Percentiles rank a stretch among this genome's conserved stretches.
phyloP scores from a whole-genome alignment of 2,888 invertebrate species.

The Matsumyia berberina region DNA sequence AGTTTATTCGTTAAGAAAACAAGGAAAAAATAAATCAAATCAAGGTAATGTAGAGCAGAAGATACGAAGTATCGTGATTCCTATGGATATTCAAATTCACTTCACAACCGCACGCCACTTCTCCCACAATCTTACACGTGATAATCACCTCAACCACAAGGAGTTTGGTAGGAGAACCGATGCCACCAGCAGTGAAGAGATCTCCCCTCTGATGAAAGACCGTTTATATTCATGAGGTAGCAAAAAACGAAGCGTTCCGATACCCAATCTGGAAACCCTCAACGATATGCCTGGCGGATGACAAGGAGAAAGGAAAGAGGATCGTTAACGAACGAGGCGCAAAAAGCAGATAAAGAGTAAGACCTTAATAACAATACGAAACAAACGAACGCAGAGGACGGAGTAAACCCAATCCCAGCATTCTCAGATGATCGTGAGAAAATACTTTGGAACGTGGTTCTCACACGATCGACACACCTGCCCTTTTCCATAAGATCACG shows the following conservation, averaged over 20 bases:
- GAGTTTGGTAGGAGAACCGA: conserved; percentile 3
- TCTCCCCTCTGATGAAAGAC: conserved; percentile 56
- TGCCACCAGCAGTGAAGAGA: conserved; percentile 41
- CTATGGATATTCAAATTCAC: conserved; percentile 45
- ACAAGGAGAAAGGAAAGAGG: conserved; percentile 42
- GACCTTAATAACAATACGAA: conserved; percentile 63
- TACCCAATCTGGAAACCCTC: conserved; percentile 23
- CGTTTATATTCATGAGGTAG: conserved; percentile 67
- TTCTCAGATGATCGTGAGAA: conserved; percentile 84
- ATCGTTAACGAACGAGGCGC: conserved; percentile 68
- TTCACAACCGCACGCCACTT: conserved; percentile 28
- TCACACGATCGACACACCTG: conserved; percentile 85
- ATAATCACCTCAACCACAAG: conserved; percentile 34
- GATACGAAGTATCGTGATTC: conserved; percentile 40
- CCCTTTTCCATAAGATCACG: conserved; percentile 84
- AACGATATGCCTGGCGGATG: conserved; percentile 19
- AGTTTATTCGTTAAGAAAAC: neutral
- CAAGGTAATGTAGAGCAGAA: conserved; percentile 37
- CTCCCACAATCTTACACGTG: conserved; percentile 26
- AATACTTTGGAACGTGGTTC: conserved; percentile 85
- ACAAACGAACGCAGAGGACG: conserved; percentile 31
- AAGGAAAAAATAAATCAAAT: conserved; percentile 15
- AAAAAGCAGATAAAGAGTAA: conserved; percentile 50
- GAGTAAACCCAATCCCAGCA: conserved; percentile 57
- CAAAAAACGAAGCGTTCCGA: conserved; percentile 36